phyloP scores from a whole-genome alignment of 1,140 invertebrate genomes.

The Chymomyza costata region DNA sequence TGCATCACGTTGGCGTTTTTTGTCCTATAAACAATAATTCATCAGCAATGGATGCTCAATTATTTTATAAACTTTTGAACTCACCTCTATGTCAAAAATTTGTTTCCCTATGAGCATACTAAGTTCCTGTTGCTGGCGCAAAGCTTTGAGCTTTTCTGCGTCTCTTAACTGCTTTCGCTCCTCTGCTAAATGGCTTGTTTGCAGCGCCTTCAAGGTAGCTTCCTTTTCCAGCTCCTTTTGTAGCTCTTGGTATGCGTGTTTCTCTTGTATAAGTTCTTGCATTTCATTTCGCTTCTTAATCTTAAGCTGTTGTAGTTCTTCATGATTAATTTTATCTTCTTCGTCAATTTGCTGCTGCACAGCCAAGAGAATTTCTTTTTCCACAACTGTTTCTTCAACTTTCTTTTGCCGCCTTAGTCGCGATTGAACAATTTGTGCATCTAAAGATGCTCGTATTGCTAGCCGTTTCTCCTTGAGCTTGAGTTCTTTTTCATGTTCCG shows the following conservation, averaged over 20 bases:
- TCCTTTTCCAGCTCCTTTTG: conserved; percentile 5
- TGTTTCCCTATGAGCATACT: conserved; percentile 37
- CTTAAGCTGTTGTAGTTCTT: conserved; percentile 15
- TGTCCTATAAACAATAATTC: conserved; percentile 12
- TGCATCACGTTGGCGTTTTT: conserved; percentile 36
- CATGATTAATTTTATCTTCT: conserved; percentile 31
- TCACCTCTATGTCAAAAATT: conserved; percentile 37
- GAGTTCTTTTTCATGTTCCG: conserved; percentile 15
- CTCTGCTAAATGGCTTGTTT: conserved; percentile 7
- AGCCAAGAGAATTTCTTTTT: conserved; percentile 28
- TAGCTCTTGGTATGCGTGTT: conserved; percentile 6
- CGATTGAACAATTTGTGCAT: conserved; percentile 33
- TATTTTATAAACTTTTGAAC: not conserved
- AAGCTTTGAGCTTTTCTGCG: conserved; percentile 4
- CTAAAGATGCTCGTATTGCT: conserved; percentile 15
- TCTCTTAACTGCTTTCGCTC: conserved; percentile 8
- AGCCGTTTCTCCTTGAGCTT: conserved; percentile 29
- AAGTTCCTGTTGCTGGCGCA: conserved; percentile 38
- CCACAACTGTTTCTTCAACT: conserved; percentile 21
- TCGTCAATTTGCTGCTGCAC: conserved; percentile 37
- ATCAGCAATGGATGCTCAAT: not conserved
- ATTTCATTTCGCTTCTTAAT: conserved; percentile 23
- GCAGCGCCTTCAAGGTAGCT: conserved; percentile 6
- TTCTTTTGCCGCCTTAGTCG: conserved; percentile 17
- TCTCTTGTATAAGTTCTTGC: conserved; percentile 32